Conservation (phyloP, 1,140 invertebrate genomes). For the Cotesia typhae region DNA sequence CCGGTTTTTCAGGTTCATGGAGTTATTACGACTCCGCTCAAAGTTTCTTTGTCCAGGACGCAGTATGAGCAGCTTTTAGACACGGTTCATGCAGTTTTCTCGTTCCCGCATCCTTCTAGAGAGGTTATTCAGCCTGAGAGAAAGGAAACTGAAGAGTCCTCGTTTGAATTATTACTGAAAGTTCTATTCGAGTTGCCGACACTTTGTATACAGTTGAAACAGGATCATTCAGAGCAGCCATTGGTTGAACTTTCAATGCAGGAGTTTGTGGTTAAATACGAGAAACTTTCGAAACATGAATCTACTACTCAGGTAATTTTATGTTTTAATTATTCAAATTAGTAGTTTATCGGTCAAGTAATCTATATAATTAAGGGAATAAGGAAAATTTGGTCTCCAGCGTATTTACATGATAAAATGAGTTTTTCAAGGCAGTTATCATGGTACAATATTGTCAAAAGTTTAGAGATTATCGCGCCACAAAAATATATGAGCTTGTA, state of each 20-base stretch:
- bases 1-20: constrained; percentile 74
- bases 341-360: too few species aligned
- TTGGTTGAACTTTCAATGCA: constrained; percentile 83
- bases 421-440: too few species aligned
- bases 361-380: too few species aligned
- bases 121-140: constrained; percentile 40
- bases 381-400: too few species aligned
- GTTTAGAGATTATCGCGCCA: too few species aligned
- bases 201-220: constrained; percentile 77
- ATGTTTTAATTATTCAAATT: too few species aligned
- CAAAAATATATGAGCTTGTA: too few species aligned
- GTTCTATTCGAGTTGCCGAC: constrained; percentile 77
- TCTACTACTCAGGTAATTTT: constrained; percentile 70
- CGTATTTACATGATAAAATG: too few species aligned
- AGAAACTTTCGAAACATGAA: constrained; percentile 72
- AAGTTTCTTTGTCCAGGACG: constrained; percentile 82
- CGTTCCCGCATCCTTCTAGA: constrained; percentile 42
- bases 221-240: constrained; percentile 74
- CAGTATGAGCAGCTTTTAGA: constrained; percentile 92
- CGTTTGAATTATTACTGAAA: constrained; percentile 59
- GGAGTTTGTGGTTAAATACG: constrained; percentile 81
- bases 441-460: too few species aligned
- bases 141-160: constrained; percentile 48
- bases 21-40: constrained; percentile 82
- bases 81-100: constrained; percentile 69